A percentile compares a stretch with the other conserved stretches of the same genome.
Conservation (phyloP, 2,888 invertebrate genomes). For the Tetropium fuscum region DNA sequence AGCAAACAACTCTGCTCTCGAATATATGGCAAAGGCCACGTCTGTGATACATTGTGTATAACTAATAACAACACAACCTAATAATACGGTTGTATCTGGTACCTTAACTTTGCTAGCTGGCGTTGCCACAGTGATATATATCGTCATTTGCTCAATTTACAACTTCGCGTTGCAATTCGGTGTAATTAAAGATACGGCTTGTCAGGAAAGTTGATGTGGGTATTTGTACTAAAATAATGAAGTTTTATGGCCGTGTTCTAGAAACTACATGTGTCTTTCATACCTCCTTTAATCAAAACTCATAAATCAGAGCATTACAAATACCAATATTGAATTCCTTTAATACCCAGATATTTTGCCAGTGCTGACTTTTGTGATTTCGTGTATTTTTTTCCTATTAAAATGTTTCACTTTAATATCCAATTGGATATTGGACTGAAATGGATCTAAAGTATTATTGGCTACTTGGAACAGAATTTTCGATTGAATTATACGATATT, state of each 20-base stretch:
- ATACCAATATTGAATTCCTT: no score
- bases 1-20: slow-evolving; percentile 27
- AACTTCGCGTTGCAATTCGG: slow-evolving; percentile 11
- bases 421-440: no score
- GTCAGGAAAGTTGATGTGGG: slow-evolving; percentile 23
- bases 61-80: slow-evolving; percentile 9
- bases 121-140: slow-evolving; percentile 12
- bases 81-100: slow-evolving; percentile 11
- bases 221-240: slow-evolving; percentile 18
- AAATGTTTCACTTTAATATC: no score
- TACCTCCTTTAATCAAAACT: neutral
- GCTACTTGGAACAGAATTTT: no score
- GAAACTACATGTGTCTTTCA: neutral
- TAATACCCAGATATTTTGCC: no score
- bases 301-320: no score
- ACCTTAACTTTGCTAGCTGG: slow-evolving; percentile 7
- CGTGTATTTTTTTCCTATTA: no score
- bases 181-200: slow-evolving; percentile 21
- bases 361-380: no score
- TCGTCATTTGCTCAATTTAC: slow-evolving; percentile 16
- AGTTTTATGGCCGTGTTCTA: slow-evolving; percentile 11
- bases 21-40: slow-evolving; percentile 25
- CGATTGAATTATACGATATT: no score
- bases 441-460: no score
- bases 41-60: slow-evolving; percentile 17